Evolutionary conservation across 92 coral and sea anemone species (phyloP), one percentile per base, ranked within the genome.

Genomic region (Paragorgia papillata): DNA sequence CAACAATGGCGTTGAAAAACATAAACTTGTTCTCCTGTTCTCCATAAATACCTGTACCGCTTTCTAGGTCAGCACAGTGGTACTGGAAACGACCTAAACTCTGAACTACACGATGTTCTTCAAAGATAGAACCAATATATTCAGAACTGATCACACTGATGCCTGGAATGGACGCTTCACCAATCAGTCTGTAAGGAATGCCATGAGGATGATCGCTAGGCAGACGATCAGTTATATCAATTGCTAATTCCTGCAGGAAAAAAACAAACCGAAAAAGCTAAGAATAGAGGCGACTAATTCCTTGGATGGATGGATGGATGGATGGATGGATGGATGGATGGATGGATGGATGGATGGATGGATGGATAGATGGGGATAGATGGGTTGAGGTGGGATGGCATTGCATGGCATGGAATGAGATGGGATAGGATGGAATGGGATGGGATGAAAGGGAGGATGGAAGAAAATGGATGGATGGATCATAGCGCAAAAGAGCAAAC

Each of bases 31-130:
- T 94, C 73, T 94, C 97, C 61, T 94, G 97, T 71, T 94, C 97
- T 12, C 98, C 98, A 53, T 94, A 94, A 56, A 94, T 95, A 18
- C 98, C 98, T 3, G 98, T 86, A 39, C 97, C 97, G 68, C 97
- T 94, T 9, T 88, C 87, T 62, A 94, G 66, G 48, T 94, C 98
- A 35, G 89, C 90, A 10, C 90, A 76, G 77, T 84, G 74, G 82
- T 86, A 91, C 78, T 94, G 98, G 80, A 94, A 94, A 69, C 89
- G 76, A 76, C 89, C 89, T 26, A 94, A 76, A 63, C 60, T 83
- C 67, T 95, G 92, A 43, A 89, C 99, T 74, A 95, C 88, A 88
- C 90, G 63, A 67, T 95, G 99, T 73, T 95, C 99, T 63, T 95
- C 99, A 69, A 95, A 95, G 76, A 95, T 89, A 7, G 99, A 91